A percentile compares a stretch with the other conserved stretches of the same genome.
Conservation (phyloP, 2,888 invertebrate species). For the Acrocyrtus sp. region DNA sequence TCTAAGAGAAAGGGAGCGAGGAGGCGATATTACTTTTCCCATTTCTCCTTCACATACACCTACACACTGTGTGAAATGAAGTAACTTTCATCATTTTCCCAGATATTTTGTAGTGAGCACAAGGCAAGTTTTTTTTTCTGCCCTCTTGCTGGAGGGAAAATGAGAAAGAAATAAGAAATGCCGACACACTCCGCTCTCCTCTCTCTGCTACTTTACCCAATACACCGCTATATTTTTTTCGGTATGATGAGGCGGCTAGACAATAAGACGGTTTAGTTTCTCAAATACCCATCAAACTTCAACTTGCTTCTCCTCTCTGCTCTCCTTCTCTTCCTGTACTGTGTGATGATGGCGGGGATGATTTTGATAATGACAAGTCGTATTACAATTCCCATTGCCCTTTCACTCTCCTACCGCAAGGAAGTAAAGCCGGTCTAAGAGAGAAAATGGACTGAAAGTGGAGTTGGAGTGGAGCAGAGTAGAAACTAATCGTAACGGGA, state of each 20-base stretch:
- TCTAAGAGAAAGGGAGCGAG: too few species aligned
- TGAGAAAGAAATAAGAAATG: neutral
- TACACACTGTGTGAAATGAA: neutral
- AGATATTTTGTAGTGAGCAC: neutral
- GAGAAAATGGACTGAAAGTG: neutral
- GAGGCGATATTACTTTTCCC: too few species aligned
- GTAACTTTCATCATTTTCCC: neutral
- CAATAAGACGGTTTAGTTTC: neutral
- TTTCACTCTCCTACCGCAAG: slow-evolving; percentile 1
- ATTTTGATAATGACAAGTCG: slow-evolving; percentile 31
- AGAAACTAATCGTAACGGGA: neutral
- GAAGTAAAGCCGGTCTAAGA: too few species aligned
- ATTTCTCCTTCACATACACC: neutral
- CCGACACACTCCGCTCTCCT: too few species aligned
- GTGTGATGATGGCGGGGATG: slow-evolving; percentile 14
- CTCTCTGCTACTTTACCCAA: too few species aligned
- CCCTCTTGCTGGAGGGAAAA: neutral
- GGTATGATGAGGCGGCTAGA: neutral
- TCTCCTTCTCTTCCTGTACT: neutral
- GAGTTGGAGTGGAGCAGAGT: neutral
- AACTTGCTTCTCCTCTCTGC: neutral
- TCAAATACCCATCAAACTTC: neutral
- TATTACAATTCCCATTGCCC: neutral
- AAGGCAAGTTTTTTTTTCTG: neutral
- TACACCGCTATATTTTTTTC: neutral